phyloP scores from a whole-genome alignment of 2,888 invertebrate species.

The Apamea crenata region DNA sequence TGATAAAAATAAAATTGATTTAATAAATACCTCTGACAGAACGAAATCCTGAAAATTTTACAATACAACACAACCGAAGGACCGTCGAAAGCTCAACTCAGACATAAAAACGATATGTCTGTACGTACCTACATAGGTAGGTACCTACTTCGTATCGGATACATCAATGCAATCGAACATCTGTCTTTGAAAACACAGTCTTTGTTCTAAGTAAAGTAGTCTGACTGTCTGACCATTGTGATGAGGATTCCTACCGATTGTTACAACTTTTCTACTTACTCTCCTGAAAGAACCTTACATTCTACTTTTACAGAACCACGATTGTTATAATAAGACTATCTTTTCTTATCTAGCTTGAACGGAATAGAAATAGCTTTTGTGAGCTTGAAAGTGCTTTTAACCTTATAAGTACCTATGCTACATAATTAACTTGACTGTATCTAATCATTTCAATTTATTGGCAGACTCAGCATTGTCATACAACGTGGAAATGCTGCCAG shows the following conservation, averaged over 20 bases:
- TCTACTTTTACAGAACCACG: slow-evolving; percentile 33
- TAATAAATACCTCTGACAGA: too few relatives aligned
- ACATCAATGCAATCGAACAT: slow-evolving; percentile 68
- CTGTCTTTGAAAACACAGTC: slow-evolving; percentile 68
- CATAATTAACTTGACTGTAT: background rate
- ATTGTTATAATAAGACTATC: slow-evolving; percentile 41
- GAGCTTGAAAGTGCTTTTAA: background rate
- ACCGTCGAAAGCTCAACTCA: background rate
- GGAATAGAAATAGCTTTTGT: slow-evolving; percentile 1
- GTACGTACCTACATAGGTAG: background rate
- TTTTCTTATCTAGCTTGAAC: slow-evolving; percentile 1
- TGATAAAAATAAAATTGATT: too few relatives aligned
- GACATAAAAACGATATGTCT: background rate
- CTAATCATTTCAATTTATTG: background rate
- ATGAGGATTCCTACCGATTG: slow-evolving; percentile 69
- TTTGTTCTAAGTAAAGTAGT: slow-evolving; percentile 71
- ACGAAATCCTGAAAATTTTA: background rate
- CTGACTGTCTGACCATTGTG: slow-evolving; percentile 72
- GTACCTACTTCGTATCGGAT: slow-evolving; percentile 55
- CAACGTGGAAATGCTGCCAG: background rate
- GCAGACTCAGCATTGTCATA: background rate
- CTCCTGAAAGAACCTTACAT: slow-evolving; percentile 20
- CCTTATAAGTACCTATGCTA: background rate
- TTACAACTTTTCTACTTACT: slow-evolving; percentile 44
- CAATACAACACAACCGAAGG: background rate